These are phyloP conservation scores for Acrocephalus scirpaceus DNA, from an alignment of 2,797 vertebrate genomes.

Conservation along the genomic window DNA sequence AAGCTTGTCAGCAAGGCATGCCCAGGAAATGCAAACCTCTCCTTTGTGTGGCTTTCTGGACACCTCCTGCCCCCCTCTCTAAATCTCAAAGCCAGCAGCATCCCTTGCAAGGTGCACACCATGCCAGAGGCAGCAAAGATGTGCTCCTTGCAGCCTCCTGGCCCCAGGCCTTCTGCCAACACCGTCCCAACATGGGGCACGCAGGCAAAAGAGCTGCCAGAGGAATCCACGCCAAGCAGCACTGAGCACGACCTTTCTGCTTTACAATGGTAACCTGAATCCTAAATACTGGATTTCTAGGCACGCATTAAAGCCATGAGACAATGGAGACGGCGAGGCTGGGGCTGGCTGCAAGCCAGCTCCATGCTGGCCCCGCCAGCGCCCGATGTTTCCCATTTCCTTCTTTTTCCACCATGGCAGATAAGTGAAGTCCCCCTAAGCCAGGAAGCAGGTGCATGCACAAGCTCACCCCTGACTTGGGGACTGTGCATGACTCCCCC, in stretches of 20 bases:
- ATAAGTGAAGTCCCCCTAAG: constrained; percentile 11
- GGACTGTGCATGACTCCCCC: background rate
- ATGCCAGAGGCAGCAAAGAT: background rate
- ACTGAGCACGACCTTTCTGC: constrained; percentile 55
- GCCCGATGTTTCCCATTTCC: constrained; percentile 17
- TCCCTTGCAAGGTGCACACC: background rate
- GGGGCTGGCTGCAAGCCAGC: constrained; percentile 66
- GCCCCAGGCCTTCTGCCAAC: constrained; percentile 40
- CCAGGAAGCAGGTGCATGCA: background rate
- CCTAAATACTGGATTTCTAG: constrained; percentile 74
- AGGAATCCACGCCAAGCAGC: constrained; percentile 49
- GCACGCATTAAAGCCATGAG: constrained; percentile 65
- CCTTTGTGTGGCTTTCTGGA: background rate
- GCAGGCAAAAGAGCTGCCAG: constrained; percentile 44
- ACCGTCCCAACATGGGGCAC: background rate
- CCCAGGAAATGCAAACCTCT: background rate
- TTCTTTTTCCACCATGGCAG: constrained; percentile 1
- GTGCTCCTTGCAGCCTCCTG: background rate
- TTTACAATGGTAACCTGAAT: constrained; percentile 68
- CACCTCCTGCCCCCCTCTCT: background rate
- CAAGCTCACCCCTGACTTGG: background rate
- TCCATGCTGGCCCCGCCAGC: background rate
- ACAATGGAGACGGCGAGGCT: constrained; percentile 60
- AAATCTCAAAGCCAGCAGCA: background rate
- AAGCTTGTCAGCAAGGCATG: background rate